These are phyloP conservation scores for Listronotus bonariensis DNA, from an alignment of 1,140 invertebrate genomes.

Conservation along the genomic window DNA sequence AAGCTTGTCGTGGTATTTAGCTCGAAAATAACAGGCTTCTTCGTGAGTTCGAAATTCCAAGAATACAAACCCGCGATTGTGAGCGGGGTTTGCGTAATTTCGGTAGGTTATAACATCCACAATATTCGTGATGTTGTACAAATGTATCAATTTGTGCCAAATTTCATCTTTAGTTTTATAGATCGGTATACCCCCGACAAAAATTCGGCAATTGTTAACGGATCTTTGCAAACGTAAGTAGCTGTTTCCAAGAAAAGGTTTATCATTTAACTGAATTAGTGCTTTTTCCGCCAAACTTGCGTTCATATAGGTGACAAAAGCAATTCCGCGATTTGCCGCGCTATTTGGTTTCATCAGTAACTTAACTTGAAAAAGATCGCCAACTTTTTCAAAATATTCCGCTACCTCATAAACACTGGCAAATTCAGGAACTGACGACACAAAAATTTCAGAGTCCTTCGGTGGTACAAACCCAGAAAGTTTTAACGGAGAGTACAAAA, in stretches of 20 bases:
- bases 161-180: slow-evolving; percentile 73
- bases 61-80: slow-evolving; percentile 77
- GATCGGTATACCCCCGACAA: slow-evolving; percentile 81
- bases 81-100: slow-evolving; percentile 6
- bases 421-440: slow-evolving; percentile 25
- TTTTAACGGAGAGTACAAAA: slow-evolving; percentile 4
- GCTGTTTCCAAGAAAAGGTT: slow-evolving; percentile 5
- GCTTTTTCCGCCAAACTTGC: slow-evolving; percentile 22
- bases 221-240: slow-evolving; percentile 24
- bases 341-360: slow-evolving; percentile 28
- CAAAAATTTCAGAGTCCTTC: slow-evolving; percentile 31
- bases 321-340: slow-evolving; percentile 32
- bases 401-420: slow-evolving; percentile 25
- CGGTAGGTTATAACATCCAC: slow-evolving; percentile 79
- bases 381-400: slow-evolving; percentile 33
- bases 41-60: slow-evolving; percentile 84
- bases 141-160: slow-evolving; percentile 65
- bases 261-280: not conserved
- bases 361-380: slow-evolving; percentile 27
- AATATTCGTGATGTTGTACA: slow-evolving; percentile 60
- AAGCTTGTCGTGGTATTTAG: slow-evolving; percentile 48
- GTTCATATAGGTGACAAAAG: slow-evolving; percentile 38
- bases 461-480: slow-evolving; percentile 1
- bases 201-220: slow-evolving; percentile 77
- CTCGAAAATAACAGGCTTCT: slow-evolving; percentile 77